Evolutionary conservation across 1,140 invertebrate genomes (phyloP).

Genomic region (Antheraea mylitta): DNA sequence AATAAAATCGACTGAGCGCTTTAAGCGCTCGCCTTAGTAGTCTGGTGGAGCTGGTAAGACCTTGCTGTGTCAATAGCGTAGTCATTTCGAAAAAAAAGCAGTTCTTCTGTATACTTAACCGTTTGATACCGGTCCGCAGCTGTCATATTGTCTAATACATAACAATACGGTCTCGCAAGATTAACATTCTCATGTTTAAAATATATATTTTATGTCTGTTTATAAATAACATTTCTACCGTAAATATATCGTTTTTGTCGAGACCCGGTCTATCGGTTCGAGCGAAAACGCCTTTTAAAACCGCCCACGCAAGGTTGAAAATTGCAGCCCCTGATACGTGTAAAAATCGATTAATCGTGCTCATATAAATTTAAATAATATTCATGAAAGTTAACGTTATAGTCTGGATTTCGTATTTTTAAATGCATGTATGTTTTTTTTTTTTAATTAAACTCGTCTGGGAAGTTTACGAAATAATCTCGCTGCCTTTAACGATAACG

Average conservation of each 20-base stretch:
- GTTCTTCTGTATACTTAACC: too few relatives aligned
- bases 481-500: background rate
- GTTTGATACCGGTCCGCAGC: too few relatives aligned
- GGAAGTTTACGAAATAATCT: background rate
- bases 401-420: conserved; percentile 3
- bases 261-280: background rate
- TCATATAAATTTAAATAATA: conserved; percentile 16
- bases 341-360: background rate
- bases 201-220: background rate
- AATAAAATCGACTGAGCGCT: too few relatives aligned
- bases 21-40: too few relatives aligned
- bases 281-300: background rate
- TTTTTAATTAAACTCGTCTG: background rate
- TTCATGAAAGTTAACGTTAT: conserved; percentile 19
- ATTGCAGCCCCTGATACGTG: background rate
- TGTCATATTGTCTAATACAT: background rate
- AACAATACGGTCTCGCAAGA: background rate
- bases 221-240: background rate
- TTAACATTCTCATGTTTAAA: background rate
- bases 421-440: background rate
- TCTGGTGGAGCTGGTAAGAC: too few relatives aligned
- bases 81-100: too few relatives aligned
- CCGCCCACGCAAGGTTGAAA: background rate
- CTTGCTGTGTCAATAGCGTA: too few relatives aligned
- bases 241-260: background rate